Evolutionary conservation across 2,888 invertebrate species (phyloP).

Genomic region (Drosophila atroscutellata): DNA sequence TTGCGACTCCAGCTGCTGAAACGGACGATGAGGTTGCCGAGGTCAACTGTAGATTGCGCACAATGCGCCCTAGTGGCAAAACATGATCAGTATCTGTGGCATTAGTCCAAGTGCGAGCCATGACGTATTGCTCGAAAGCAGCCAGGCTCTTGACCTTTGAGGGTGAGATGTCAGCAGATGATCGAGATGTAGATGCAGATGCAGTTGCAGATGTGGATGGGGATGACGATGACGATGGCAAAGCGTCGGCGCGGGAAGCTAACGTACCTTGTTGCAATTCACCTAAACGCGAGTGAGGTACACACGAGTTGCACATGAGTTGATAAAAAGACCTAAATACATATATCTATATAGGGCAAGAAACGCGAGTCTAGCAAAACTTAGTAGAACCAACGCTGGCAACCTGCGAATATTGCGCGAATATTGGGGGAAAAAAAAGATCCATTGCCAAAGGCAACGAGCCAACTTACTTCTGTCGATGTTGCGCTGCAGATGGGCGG

Average conservation of each 20-base stretch:
- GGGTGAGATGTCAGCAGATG: constrained; percentile 59
- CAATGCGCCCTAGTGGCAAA: constrained; percentile 69
- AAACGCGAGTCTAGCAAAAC: constrained; percentile 55
- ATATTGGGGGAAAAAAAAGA: constrained; percentile 31
- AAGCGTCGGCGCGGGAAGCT: constrained; percentile 56
- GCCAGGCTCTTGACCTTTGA: constrained; percentile 62
- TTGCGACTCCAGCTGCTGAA: constrained; percentile 9
- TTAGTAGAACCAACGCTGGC: constrained; percentile 66
- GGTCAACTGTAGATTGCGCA: constrained; percentile 58
- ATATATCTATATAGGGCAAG: constrained; percentile 8
- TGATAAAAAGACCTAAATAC: constrained; percentile 48
- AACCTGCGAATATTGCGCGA: constrained; percentile 56
- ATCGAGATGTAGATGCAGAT: constrained; percentile 37
- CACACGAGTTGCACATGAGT: constrained; percentile 48
- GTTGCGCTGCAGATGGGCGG: constrained; percentile 96
- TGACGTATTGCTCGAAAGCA: constrained; percentile 69
- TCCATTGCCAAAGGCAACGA: constrained; percentile 39
- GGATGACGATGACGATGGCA: constrained; percentile 35
- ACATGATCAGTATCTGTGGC: constrained; percentile 64
- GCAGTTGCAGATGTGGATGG: constrained; percentile 38
- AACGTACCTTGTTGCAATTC: constrained; percentile 79
- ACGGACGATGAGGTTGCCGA: constrained; percentile 17
- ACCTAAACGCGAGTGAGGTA: constrained; percentile 73
- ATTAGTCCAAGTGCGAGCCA: constrained; percentile 71
- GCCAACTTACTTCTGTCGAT: constrained; percentile 95